These are phyloP conservation scores for Neolamprologus longior DNA, from an alignment of 2,113 vertebrate genomes.

Conservation along the genomic window DNA sequence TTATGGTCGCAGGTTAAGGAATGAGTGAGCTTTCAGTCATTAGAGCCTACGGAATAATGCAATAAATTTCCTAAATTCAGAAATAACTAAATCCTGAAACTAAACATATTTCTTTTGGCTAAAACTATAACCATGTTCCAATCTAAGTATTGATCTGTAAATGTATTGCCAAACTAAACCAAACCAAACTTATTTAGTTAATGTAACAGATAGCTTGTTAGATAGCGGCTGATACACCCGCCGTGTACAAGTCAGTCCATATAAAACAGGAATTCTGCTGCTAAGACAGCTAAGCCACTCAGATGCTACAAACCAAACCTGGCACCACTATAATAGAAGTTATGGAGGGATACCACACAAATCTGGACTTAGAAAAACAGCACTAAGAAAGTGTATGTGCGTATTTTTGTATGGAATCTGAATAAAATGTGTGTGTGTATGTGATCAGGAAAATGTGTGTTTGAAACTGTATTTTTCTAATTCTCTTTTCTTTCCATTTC, in stretches of 20 bases:
- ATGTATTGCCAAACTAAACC: neutral
- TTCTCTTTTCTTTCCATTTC: neutral
- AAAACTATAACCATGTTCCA: neutral
- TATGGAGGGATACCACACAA: slow-evolving; percentile 45
- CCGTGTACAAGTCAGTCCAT: neutral
- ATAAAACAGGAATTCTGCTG: slow-evolving; percentile 31
- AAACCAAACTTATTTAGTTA: neutral
- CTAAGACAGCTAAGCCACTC: slow-evolving; percentile 57
- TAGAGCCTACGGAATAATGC: neutral
- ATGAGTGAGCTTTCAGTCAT: neutral
- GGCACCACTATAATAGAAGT: slow-evolving; percentile 39
- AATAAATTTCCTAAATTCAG: neutral
- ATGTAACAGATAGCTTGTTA: neutral
- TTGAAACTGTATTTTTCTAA: neutral
- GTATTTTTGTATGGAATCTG: neutral
- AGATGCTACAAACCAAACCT: slow-evolving; percentile 50
- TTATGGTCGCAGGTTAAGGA: neutral
- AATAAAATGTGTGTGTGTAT: neutral
- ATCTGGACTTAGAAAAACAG: slow-evolving; percentile 13
- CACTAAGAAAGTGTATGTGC: neutral
- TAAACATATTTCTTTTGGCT: neutral
- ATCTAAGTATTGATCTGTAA: neutral
- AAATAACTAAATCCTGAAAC: neutral
- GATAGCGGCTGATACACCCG: neutral
- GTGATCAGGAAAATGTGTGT: neutral